Evolutionary conservation across 2,888 invertebrate species (phyloP), one percentile per base, ranked within the genome.

Genomic region (Drosophila neotestacea): DNA sequence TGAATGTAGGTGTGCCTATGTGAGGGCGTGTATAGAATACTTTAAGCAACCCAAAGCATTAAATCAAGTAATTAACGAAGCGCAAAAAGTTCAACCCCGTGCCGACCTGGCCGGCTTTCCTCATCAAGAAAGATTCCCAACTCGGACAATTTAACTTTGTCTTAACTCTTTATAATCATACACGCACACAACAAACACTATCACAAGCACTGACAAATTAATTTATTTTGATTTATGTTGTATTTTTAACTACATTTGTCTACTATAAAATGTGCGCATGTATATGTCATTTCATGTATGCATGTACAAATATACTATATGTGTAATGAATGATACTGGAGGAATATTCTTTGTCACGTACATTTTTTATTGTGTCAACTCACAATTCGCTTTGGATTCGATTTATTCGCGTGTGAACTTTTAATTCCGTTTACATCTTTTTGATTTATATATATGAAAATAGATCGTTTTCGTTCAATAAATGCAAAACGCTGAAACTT

Each of bases 41-140:
- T 44, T 42, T 41, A 44, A 58, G 30, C 58, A 61, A 79, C 42
- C 42, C 63, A 71, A 67, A 65, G 66, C 68, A 70, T 71, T 56
- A 79, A 77, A 61, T 32, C 34, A 52, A 73, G 73, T 85, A 88
- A 85, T 85, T 83, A 83, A 48, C 84, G 86, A 88, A 88, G 86
- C 84, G 88, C 74, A 55, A 88, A 85, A 73, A 70, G 87, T 84
- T 84, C 83, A 85, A 70, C 82, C 70, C 52, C 71, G 66, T 73
- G 67, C 70, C 76, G 76, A 73, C 76, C 73, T 76, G 78, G 61
- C 76, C 80, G 72, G 77, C 72, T 58, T 79, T 64, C 44, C 59
- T 54, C 44, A 64, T 52, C 55, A 46, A 32, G 16, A 51, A 6
- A 44, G 52, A 60, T 38, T 59, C 22, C 13, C 58, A 44, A 65